A percentile compares a stretch with the other conserved stretches of the same genome.
These are phyloP conservation scores for Cossypha polioptera DNA, from an alignment of 2,797 vertebrate species.

Conservation along the genomic window DNA sequence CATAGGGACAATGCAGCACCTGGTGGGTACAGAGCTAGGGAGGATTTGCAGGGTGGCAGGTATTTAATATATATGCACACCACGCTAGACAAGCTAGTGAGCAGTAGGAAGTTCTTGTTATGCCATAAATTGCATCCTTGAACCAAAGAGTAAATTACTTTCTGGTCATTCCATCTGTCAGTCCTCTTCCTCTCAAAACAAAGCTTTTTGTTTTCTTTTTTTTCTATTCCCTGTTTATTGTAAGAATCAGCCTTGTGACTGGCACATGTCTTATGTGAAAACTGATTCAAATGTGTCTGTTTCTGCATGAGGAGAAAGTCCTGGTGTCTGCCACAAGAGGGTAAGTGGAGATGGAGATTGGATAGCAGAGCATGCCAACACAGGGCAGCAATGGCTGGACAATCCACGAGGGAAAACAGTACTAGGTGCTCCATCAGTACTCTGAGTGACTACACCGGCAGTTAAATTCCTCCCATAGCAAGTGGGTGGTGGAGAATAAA, in stretches of 20 bases:
- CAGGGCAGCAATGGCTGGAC: background rate
- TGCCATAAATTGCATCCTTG: background rate
- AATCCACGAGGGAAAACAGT: background rate
- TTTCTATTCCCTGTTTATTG: background rate
- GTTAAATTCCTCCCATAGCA: background rate
- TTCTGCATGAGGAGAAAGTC: background rate
- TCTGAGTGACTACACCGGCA: background rate
- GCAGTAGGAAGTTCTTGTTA: background rate
- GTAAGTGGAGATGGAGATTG: background rate
- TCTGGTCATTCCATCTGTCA: background rate
- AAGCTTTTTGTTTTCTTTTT: background rate
- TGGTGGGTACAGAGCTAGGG: background rate
- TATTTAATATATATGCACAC: background rate
- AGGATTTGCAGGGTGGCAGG: background rate
- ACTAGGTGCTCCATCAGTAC: background rate
- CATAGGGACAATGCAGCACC: fast-evolving
- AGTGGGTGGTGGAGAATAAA: background rate
- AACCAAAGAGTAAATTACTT: background rate
- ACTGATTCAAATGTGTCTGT: background rate
- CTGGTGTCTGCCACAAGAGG: background rate
- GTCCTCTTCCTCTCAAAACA: background rate
- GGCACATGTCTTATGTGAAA: background rate
- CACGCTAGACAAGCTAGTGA: background rate
- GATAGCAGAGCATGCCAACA: background rate
- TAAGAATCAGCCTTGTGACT: background rate